These are phyloP conservation scores for Acanthosepion pharaonis DNA, from an alignment of 2,888 invertebrate genomes.

Conservation along the genomic window DNA sequence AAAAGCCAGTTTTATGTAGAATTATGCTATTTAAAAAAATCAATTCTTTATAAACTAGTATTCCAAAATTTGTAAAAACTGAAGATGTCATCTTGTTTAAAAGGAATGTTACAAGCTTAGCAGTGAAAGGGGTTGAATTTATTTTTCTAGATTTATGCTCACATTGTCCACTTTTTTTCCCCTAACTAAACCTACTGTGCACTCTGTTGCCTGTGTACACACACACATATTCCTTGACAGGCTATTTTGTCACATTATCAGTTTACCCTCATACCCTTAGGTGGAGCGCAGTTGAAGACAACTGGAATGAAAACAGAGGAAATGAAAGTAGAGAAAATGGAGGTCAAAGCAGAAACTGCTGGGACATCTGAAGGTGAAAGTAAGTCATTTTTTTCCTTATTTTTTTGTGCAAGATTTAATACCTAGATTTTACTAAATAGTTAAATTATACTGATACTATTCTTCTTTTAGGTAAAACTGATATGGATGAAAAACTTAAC, in stretches of 20 bases:
- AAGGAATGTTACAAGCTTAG: no score
- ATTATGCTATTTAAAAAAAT: no score
- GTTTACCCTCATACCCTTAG: constrained; percentile 54
- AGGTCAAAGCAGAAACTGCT: constrained; percentile 53
- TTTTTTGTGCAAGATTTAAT: background rate
- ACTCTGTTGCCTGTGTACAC: no score
- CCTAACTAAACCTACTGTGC: no score
- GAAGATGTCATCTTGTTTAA: no score
- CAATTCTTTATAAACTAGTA: no score
- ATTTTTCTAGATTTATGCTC: background rate
- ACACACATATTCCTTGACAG: background rate
- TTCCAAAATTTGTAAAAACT: no score
- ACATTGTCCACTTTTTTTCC: no score
- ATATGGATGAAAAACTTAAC: constrained; percentile 58
- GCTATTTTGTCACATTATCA: background rate
- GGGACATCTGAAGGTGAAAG: constrained; percentile 49
- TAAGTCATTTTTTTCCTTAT: background rate
- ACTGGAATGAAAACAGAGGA: constrained; percentile 70
- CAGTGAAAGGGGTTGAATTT: no score
- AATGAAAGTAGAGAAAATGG: constrained; percentile 61
- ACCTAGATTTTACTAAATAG: background rate
- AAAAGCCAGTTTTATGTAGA: no score
- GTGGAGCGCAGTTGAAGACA: constrained; percentile 72
- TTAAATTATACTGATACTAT: background rate
- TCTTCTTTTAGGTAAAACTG: constrained; percentile 51